A percentile compares a stretch with the other conserved stretches of the same genome.
phyloP scores from a whole-genome alignment of 2,888 invertebrate species.

The Yponomeuta sedellus region DNA sequence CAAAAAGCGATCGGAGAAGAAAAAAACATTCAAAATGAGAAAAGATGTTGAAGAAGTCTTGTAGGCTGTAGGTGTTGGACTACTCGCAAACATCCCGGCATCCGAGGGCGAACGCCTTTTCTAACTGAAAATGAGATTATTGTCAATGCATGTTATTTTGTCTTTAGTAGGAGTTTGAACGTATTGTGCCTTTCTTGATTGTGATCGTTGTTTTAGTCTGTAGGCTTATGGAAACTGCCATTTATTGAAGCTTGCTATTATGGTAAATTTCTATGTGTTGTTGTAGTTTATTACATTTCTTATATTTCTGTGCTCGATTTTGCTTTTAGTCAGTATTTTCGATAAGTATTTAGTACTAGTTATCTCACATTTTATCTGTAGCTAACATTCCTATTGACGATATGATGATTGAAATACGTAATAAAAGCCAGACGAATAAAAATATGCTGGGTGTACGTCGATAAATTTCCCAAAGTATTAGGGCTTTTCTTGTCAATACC shows the following conservation, averaged over 20 bases:
- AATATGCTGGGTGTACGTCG: no score
- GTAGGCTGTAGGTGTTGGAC: constrained; percentile 28
- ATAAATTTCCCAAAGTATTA: no score
- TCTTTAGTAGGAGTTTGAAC: background rate
- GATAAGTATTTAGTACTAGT: background rate
- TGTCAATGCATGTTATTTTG: background rate
- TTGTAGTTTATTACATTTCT: background rate
- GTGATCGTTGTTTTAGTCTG: background rate
- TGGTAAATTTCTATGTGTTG: background rate
- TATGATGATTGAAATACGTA: no score
- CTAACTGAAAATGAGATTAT: background rate
- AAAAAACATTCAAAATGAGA: constrained; percentile 53
- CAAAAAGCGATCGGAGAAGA: constrained; percentile 50
- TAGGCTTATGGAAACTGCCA: background rate
- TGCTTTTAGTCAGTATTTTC: background rate
- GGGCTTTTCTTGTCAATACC: no score
- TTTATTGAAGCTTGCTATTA: background rate
- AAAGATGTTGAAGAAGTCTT: constrained; percentile 63
- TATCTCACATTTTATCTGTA: no score
- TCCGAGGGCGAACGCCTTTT: background rate
- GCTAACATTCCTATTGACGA: no score
- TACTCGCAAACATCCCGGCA: no score
- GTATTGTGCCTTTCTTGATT: background rate
- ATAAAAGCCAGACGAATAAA: no score
- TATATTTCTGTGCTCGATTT: background rate